Evolutionary conservation across 1,140 invertebrate species (phyloP), one percentile per base, ranked within the genome.

Genomic region (Lordiphosa clarofinis): DNA sequence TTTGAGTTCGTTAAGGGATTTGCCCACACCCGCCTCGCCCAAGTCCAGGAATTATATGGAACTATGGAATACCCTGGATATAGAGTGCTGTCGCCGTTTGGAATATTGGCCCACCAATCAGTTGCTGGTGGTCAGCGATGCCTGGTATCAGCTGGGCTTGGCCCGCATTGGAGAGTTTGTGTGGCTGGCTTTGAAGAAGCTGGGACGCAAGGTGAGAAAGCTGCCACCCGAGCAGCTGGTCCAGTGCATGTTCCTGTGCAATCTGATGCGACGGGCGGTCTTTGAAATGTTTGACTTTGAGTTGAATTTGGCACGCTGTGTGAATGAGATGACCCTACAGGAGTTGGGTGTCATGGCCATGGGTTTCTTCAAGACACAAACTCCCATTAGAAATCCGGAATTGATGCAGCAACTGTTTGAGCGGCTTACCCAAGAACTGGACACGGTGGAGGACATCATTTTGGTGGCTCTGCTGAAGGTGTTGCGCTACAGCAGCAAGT

Each of bases 321-420:
- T 92, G 4, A 48, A 90, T 8, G 66, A 91, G 4, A 89, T 93
- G 66, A 88, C 72, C 2, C 53, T 91, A 0, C 87, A 91, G 50
- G 92, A 94, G 78, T 35, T 93, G 13, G 91, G 89, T 9, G 88
- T 93, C 6, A 76, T 92, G 49, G 88, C 90, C 10, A 90, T 93
- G 87, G 91, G 91, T 0, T 93, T 92, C 71, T 93, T 93, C 56
- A 93, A 93, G 87, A 91, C 90, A 1, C 87, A 92, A 60, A 91
- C 87, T 0, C 88, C 56, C n/a, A 90, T 93, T n/a, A 87, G 76
- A 55, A 89, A 90, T 74, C 21, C 64, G 0, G 36, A 71, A 0
- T 69, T 93, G 11, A 4, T 91, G 2, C 7, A 62, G 7, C 73
- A 87, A 21, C 87, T 93, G 8, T 88, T 91, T 1, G 15, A 68